Base-by-base conservation (phyloP, 2,113 vertebrate genomes). In the Chloebia gouldiae region DNA sequence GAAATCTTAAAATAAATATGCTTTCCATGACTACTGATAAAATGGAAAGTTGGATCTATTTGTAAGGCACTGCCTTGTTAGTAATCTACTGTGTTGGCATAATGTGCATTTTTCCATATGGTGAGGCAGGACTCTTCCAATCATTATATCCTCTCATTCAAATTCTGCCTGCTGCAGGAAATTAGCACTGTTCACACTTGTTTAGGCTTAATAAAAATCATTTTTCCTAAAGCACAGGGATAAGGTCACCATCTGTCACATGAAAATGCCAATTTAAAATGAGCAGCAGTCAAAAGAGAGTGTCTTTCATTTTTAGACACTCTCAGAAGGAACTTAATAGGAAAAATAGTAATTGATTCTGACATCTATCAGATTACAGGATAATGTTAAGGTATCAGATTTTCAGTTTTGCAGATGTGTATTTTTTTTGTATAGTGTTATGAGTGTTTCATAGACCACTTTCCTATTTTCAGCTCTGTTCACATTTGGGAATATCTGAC, bases 131-230 rank as follows among this genome's bases (percentile, higher is more conserved):
- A 89, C 95, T 97, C 94, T 98, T 97, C 85, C 79, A 94, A 92
- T 97, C 94, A 96, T 97, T 97, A 95, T 94, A 95, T 88, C 78
- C 95, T 92, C 95, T 98, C 97, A 97, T 98, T 98, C 96, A 93
- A 96, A 97, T 98, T 84, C 93, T 95, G 97, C 97, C 97, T 98
- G 96, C 98, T 98, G 95, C 96, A 98, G 98, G 98, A 98, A 98
- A 99, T 99, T 98, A 98, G 97, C 97, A 96, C 97, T 97, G 95
- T 98, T 99, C 98, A 98, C 96, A 97, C 98, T 98, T 98, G 97
- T 98, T 98, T 98, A 98, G 98, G 98, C 98, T 98, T 99, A 98
- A 99, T 99, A 98, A 99, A 99, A 98, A 98, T 98, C 93, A 98
- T 98, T 98, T 98, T 98, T 98, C 97, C 97, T 98, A 97, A 98